Evolutionary conservation across 2,888 invertebrate genomes (phyloP).

Genomic region (Peribatodes rhomboidaria): DNA sequence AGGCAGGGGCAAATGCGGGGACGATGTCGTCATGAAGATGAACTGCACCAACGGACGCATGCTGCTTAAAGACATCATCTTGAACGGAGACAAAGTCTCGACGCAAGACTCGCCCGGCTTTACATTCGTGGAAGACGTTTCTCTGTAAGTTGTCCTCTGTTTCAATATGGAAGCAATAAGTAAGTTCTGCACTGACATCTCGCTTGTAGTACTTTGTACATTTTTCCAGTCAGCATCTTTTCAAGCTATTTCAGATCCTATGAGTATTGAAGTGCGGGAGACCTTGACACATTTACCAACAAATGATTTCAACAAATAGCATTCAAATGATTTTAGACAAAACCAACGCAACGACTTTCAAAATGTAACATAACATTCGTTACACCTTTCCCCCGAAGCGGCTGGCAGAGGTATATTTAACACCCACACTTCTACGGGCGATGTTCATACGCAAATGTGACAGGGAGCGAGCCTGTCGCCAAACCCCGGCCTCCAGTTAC

Average conservation of each 20-base stretch:
- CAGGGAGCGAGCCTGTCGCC: no score
- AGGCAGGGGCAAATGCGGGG: slow-evolving; percentile 59
- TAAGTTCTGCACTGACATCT: neutral
- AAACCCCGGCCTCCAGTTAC: no score
- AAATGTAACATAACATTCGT: no score
- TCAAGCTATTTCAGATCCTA: neutral
- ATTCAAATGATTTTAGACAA: no score
- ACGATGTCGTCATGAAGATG: slow-evolving; percentile 50
- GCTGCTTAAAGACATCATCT: slow-evolving; percentile 68
- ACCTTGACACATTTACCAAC: no score
- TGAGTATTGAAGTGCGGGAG: no score
- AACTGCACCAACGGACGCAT: slow-evolving; percentile 71
- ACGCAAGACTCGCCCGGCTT: slow-evolving; percentile 71
- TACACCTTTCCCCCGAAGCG: no score
- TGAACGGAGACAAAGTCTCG: slow-evolving; percentile 70
- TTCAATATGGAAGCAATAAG: neutral
- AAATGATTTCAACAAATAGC: no score
- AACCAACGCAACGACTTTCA: no score
- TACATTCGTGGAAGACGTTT: slow-evolving; percentile 72
- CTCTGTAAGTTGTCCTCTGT: slow-evolving; percentile 56
- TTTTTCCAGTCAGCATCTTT: neutral
- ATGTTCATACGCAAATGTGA: no score
- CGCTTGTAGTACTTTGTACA: neutral
- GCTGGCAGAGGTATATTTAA: no score
- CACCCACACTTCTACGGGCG: no score